Percentiles rank a stretch among this genome's conserved stretches.
Conservation (phyloP, 1,140 invertebrate species). For the Drosophila sp. region DNA sequence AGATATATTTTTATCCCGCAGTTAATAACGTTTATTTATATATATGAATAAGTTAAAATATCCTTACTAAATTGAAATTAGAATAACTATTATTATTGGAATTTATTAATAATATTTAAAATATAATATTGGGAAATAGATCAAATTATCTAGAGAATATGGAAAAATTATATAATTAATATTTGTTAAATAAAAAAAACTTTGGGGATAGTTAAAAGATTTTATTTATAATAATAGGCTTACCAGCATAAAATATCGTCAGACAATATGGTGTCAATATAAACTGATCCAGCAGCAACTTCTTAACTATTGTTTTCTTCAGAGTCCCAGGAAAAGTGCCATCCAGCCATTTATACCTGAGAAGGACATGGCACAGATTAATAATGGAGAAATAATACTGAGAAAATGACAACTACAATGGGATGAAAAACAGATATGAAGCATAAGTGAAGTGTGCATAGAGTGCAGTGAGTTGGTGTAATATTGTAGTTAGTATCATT, state of each 20-base stretch:
- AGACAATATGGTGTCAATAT: conserved; percentile 90
- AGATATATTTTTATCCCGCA: too few species aligned
- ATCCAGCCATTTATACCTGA: conserved; percentile 93
- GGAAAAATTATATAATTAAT: too few species aligned
- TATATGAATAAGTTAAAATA: too few species aligned
- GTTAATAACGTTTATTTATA: too few species aligned
- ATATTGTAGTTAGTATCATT: conserved; percentile 10
- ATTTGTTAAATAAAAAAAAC: too few species aligned
- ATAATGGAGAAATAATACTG: conserved; percentile 3
- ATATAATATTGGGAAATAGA: too few species aligned
- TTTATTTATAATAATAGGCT: too few species aligned
- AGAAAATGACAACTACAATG: neutral
- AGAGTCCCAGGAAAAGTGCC: conserved; percentile 88
- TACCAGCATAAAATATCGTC: conserved; percentile 89
- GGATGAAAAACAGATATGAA: conserved; percentile 12
- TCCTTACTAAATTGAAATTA: too few species aligned
- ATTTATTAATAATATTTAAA: too few species aligned
- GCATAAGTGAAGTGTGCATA: conserved; percentile 3
- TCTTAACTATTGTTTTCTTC: conserved; percentile 87
- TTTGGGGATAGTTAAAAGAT: too few species aligned
- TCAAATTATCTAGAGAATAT: too few species aligned
- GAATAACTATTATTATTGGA: too few species aligned
- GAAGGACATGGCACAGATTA: conserved; percentile 37
- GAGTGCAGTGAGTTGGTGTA: conserved; percentile 24
- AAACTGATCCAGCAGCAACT: conserved; percentile 91